Base-by-base conservation (phyloP, 1,140 invertebrate genomes). In the Marisa cornuarietis region DNA sequence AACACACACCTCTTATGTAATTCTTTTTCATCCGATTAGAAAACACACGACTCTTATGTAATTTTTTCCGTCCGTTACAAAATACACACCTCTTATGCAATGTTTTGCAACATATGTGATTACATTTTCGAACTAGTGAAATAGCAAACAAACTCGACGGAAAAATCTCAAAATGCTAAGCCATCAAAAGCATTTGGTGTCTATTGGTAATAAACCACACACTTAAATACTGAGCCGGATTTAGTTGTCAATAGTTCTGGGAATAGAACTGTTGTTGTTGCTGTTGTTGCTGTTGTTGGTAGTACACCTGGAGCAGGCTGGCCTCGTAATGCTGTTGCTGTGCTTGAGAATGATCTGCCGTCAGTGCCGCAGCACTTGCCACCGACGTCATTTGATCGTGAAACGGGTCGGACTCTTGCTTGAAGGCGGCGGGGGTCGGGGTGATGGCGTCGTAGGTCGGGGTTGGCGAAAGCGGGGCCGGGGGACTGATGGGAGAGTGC, bases 401-500 rank as follows among this genome's bases (percentile, higher is more conserved):
- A 24, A 51, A 52, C 24, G 49, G 20, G 51, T 74, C 65, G 1
- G 58, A 62, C 24, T 80, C 71, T 31, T 74, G 79, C 24, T 79
- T 79, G n/a, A 65, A 16, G 49, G 61, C 22, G 26, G 78, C 42
- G 31, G 73, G 74, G 24, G 73, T 69, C 61, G 72, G 71, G 62
- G 79, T 79, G 74, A 80, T 69, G 31, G 75, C 62, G 20, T 69
- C 66, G 63, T 74, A 78, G 10, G 65, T 71, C 61, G 76, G 71
- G 42, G 26, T 78, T 58, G 62, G 80, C 62, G 61, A 72, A 31
- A 66, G 26, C 26, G 76, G 71, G 66, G 80, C 71, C n/a, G 80
- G 68, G 22, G 80, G 80, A 51, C 80, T 81, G 76, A 81, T 81
- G 51, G 80, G 80, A 52, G 80, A 81, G 65, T 81, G 80, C 71